A percentile compares a stretch with the other conserved stretches of the same genome.
Conservation (phyloP, 2,113 vertebrate species). For the Scopus umbretta region DNA sequence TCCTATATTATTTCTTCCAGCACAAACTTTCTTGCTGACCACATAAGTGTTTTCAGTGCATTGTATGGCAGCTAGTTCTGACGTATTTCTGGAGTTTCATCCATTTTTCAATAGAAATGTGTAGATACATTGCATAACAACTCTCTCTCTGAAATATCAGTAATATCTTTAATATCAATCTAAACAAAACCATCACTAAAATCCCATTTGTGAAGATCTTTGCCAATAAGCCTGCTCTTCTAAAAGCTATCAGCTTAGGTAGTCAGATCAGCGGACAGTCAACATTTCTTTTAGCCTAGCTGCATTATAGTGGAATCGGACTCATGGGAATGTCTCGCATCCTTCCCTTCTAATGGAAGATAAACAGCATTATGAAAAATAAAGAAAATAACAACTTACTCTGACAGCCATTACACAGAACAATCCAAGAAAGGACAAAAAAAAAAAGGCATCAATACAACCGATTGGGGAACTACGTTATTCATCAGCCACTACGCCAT, state of each 20-base stretch:
- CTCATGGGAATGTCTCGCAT: fast-evolving
- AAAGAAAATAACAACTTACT: not conserved
- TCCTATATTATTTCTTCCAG: not conserved
- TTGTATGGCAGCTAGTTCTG: not conserved
- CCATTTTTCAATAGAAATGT: not conserved
- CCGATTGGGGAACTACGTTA: not conserved
- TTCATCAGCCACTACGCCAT: not conserved
- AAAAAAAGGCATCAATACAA: not conserved
- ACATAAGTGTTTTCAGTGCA: not conserved
- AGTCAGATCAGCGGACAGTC: not conserved
- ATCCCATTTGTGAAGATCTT: not conserved
- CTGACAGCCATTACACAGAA: not conserved
- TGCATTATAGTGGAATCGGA: fast-evolving
- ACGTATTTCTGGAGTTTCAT: not conserved
- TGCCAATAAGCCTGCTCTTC: not conserved
- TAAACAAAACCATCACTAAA: not conserved
- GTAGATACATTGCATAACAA: not conserved
- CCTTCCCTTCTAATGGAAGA: not conserved
- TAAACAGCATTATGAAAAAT: not conserved
- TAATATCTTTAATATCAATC: too few relatives aligned
- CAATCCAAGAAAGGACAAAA: not conserved
- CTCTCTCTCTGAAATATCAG: not conserved
- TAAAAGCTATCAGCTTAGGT: not conserved
- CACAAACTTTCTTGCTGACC: not conserved
- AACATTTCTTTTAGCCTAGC: not conserved